A percentile compares a stretch with the other conserved stretches of the same genome.
Evolutionary conservation across 1,140 invertebrate species (phyloP).

Genomic region (Heliconius nattereri): DNA sequence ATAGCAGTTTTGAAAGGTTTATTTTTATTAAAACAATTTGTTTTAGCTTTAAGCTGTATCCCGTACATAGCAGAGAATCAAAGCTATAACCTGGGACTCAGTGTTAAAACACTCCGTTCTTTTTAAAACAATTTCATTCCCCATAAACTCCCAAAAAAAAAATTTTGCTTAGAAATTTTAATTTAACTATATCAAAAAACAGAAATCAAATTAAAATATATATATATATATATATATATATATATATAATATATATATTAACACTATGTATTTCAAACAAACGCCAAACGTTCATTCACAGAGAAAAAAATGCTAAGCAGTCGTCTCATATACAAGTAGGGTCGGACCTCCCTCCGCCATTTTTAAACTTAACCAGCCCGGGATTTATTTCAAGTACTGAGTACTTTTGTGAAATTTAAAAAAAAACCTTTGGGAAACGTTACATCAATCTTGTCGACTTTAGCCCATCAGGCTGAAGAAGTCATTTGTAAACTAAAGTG

Average conservation of each 20-base stretch:
- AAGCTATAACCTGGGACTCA: no score
- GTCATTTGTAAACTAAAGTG: slow-evolving; percentile 8
- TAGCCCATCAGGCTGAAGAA: not conserved
- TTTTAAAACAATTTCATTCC: no score
- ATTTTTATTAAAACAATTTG: not conserved
- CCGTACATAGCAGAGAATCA: not conserved
- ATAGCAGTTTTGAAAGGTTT: not conserved
- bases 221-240: no score
- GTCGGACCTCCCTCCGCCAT: slow-evolving; percentile 30
- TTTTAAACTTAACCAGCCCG: slow-evolving; percentile 31
- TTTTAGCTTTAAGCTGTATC: not conserved
- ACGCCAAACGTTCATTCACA: not conserved
- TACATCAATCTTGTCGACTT: slow-evolving; percentile 1
- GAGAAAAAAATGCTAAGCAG: slow-evolving; percentile 34
- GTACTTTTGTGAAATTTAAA: slow-evolving; percentile 28
- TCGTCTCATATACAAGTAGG: slow-evolving; percentile 35
- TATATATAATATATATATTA: no score
- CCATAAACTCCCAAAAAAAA: no score
- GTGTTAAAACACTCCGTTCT: no score
- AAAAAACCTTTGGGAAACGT: not conserved
- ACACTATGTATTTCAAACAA: not conserved
- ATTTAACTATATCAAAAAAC: no score
- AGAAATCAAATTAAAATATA: no score
- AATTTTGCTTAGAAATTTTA: no score
- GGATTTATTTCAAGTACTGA: slow-evolving; percentile 34